A percentile compares a stretch with the other conserved stretches of the same genome.
Evolutionary conservation across 2,888 invertebrate genomes (phyloP).

Genomic region (Drosophila anomalipes): DNA sequence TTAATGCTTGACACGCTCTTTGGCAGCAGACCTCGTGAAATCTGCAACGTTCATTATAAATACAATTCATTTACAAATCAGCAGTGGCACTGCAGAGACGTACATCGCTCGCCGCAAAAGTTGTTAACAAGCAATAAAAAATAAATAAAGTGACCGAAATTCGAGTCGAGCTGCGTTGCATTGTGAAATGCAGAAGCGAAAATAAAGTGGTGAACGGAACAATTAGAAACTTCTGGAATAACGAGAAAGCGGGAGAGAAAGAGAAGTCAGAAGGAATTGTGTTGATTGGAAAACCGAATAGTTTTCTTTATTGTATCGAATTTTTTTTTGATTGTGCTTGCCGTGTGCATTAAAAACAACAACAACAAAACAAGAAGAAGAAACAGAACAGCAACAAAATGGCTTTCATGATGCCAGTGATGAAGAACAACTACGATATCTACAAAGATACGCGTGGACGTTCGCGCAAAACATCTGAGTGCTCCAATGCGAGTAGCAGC

Average conservation of each 20-base stretch:
- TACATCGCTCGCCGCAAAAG: slow-evolving; percentile 21
- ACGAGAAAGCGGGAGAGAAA: slow-evolving; percentile 11
- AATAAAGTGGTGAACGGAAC: slow-evolving; percentile 9
- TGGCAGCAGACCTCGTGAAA: slow-evolving; percentile 33
- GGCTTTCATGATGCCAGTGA: slow-evolving; percentile 98
- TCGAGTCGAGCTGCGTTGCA: slow-evolving; percentile 28
- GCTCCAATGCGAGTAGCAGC: slow-evolving; percentile 86
- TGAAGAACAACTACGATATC: slow-evolving; percentile 97
- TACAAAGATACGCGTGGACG: slow-evolving; percentile 92
- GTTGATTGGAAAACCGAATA: slow-evolving; percentile 10
- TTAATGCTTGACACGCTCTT: slow-evolving; percentile 28
- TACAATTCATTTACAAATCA: slow-evolving; percentile 52
- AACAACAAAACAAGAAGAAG: slow-evolving; percentile 6
- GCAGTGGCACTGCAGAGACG: slow-evolving; percentile 47
- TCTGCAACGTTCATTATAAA: slow-evolving; percentile 41
- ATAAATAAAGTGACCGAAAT: slow-evolving; percentile 13
- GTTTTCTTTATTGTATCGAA: slow-evolving; percentile 7
- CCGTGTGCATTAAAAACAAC: slow-evolving; percentile 3
- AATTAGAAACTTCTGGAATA: slow-evolving; percentile 34
- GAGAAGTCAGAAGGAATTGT: slow-evolving; percentile 20
- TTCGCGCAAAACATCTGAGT: slow-evolving; percentile 91
- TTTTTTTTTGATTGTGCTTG: slow-evolving; percentile 22
- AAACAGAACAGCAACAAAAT: slow-evolving; percentile 85
- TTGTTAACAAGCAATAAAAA: slow-evolving; percentile 1
- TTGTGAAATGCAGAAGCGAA: slow-evolving; percentile 31